Conservation (phyloP, 2,797 vertebrate species). For the Typhlichthys subterraneus region DNA sequence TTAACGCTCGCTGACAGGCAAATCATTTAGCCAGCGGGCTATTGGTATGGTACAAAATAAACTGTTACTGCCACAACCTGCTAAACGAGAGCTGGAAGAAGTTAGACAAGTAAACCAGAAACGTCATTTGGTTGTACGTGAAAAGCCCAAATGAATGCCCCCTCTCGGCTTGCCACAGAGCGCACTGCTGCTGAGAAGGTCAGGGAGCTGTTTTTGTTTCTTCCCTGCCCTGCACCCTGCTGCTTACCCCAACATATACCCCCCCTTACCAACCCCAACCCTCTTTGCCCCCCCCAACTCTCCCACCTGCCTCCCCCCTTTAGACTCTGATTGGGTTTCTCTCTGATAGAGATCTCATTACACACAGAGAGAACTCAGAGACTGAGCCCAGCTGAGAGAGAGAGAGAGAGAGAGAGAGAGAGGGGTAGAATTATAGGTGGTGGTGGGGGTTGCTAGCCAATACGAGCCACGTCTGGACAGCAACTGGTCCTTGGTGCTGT, state of each 20-base stretch:
- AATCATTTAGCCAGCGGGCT: conserved; percentile 35
- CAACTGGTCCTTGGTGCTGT: conserved; percentile 67
- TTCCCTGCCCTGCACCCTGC: conserved; percentile 34
- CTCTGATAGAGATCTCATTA: conserved; percentile 81
- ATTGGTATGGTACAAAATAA: conserved; percentile 31
- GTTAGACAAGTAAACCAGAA: conserved; percentile 25
- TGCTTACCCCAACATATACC: conserved; percentile 26
- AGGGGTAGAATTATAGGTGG: background rate
- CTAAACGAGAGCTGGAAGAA: conserved; percentile 51
- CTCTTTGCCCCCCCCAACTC: conserved; percentile 35
- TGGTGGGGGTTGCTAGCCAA: conserved; percentile 40
- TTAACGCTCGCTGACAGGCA: conserved; percentile 28
- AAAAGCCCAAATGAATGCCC: conserved; percentile 4
- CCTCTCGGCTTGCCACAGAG: conserved; percentile 17
- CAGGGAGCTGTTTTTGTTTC: conserved; percentile 63
- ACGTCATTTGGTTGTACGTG: conserved; percentile 35
- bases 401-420: conserved; percentile 22
- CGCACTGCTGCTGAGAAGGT: conserved; percentile 54
- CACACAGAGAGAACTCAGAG: conserved; percentile 73
- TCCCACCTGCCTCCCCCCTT: conserved; percentile 32
- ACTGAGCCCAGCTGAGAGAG: conserved; percentile 59
- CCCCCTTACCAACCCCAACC: conserved; percentile 37
- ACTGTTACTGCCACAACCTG: conserved; percentile 60
- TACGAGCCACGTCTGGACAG: conserved; percentile 62
- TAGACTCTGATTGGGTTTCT: conserved; percentile 72